These are phyloP conservation scores for Epiblema foenella DNA, from an alignment of 2,888 invertebrate genomes.

Conservation along the genomic window DNA sequence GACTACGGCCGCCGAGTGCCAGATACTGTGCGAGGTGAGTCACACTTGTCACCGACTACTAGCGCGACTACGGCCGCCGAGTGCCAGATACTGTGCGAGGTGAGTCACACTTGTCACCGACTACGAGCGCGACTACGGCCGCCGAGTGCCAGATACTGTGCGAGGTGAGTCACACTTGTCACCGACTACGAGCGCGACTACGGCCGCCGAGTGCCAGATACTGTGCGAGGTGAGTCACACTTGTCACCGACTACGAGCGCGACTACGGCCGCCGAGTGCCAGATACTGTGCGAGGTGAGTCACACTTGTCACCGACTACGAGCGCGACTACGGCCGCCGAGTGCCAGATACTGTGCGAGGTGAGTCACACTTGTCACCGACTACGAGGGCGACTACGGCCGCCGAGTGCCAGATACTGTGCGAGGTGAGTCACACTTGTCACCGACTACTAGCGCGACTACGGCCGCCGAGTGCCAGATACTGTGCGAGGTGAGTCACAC, in stretches of 20 bases:
- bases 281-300: constrained; percentile 47
- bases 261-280: constrained; percentile 85
- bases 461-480: constrained; percentile 85
- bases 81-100: constrained; percentile 73
- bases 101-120: constrained; percentile 86
- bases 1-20: constrained; percentile 84
- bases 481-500: constrained; percentile 64
- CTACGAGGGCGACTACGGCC: constrained; percentile 84
- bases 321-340: no score
- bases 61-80: constrained; percentile 90
- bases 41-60: constrained; percentile 89
- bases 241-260: constrained; percentile 90
- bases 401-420: constrained; percentile 49
- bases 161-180: constrained; percentile 48
- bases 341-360: no score
- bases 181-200: constrained; percentile 6
- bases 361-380: no score
- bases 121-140: constrained; percentile 90
- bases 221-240: constrained; percentile 10
- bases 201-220: neutral
- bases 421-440: constrained; percentile 51
- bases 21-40: constrained; percentile 84
- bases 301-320: constrained; percentile 85
- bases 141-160: constrained; percentile 77
- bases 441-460: constrained; percentile 92